Conservation (phyloP, 2,888 invertebrate species). For the Orchesella flavescens region DNA sequence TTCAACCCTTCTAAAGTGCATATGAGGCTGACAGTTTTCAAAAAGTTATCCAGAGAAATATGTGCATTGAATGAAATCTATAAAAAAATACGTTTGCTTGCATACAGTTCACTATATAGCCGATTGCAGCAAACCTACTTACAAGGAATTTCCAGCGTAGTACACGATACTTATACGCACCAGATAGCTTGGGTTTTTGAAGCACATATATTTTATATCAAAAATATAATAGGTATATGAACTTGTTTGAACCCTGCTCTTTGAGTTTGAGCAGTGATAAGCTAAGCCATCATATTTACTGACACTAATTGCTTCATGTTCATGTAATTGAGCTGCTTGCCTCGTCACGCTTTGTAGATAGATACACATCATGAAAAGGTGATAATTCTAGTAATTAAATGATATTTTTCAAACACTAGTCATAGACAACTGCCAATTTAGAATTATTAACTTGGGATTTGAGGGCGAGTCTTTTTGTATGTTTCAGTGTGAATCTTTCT, state of each 20-base stretch:
- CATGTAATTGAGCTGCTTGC: constrained; percentile 48
- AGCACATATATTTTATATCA: neutral
- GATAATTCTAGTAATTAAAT: constrained; percentile 59
- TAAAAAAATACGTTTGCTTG: too few species aligned
- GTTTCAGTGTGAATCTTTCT: neutral
- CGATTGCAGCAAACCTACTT: too few species aligned
- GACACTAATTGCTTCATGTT: constrained; percentile 58
- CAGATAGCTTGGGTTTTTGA: too few species aligned
- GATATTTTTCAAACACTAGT: constrained; percentile 31
- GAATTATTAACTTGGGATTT: constrained; percentile 22
- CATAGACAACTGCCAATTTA: constrained; percentile 46
- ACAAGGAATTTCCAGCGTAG: too few species aligned
- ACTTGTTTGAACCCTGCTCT: constrained; percentile 47
- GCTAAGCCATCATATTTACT: constrained; percentile 31
- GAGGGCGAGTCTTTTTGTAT: neutral
- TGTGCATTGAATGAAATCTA: too few species aligned
- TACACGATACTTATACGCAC: too few species aligned
- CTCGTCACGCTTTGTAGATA: constrained; percentile 48
- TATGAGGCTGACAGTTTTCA: too few species aligned
- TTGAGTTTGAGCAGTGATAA: constrained; percentile 4
- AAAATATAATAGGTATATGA: constrained; percentile 14
- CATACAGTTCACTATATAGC: too few species aligned
- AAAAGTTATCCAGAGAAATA: too few species aligned
- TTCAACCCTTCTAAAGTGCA: too few species aligned
- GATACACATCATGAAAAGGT: constrained; percentile 37